Evolutionary conservation across 2,113 vertebrate genomes (phyloP).

Genomic region (Coregonus clupeaformis): DNA sequence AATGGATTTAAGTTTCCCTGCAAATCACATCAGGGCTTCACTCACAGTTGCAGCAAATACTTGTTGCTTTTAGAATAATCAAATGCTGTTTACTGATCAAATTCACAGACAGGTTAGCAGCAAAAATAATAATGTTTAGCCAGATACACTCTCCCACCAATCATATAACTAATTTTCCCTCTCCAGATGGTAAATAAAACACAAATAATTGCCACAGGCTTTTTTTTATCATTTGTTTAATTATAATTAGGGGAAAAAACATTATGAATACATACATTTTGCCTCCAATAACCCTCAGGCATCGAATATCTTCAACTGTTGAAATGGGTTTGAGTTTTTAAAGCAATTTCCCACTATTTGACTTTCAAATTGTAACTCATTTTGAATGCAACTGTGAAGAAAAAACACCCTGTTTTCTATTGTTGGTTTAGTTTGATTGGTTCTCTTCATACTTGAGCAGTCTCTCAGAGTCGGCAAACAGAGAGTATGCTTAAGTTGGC

Average conservation of each 20-base stretch:
- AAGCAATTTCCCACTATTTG: slow-evolving; percentile 39
- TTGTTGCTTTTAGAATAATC: neutral
- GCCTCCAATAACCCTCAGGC: slow-evolving; percentile 2
- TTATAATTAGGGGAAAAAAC: slow-evolving; percentile 17
- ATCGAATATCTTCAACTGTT: slow-evolving; percentile 7
- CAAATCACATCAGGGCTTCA: neutral
- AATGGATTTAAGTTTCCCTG: too few species aligned
- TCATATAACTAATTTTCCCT: neutral
- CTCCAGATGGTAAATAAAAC: slow-evolving; percentile 16
- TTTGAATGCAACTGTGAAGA: slow-evolving; percentile 22
- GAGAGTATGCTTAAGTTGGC: slow-evolving; percentile 27
- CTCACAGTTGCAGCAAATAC: neutral
- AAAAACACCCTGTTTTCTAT: slow-evolving; percentile 23
- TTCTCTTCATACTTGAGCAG: slow-evolving; percentile 49
- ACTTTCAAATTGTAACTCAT: slow-evolving; percentile 44
- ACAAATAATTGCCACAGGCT: slow-evolving; percentile 24
- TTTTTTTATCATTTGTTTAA: slow-evolving; percentile 28
- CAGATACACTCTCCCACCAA: neutral
- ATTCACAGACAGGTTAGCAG: neutral
- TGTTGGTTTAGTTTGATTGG: slow-evolving; percentile 60
- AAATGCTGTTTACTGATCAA: neutral
- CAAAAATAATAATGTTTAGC: neutral
- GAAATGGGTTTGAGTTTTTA: slow-evolving; percentile 11
- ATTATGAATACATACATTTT: slow-evolving; percentile 3
- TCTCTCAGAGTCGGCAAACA: slow-evolving; percentile 38